A percentile compares a stretch with the other conserved stretches of the same genome.
These are phyloP conservation scores for Falco biarmicus DNA, from an alignment of 2,797 vertebrate species.

Conservation along the genomic window DNA sequence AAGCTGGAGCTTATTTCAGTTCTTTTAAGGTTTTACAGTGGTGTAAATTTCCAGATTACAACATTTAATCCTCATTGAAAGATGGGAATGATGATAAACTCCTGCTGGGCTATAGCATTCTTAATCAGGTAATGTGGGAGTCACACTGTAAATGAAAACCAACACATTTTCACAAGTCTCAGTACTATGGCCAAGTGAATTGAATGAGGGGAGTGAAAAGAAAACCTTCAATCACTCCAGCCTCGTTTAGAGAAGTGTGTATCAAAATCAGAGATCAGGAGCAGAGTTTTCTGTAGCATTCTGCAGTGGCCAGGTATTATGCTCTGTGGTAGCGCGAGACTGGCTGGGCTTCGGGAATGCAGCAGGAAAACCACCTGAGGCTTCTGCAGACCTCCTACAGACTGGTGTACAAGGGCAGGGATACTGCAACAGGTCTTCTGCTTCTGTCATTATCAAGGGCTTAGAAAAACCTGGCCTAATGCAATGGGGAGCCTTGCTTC, in stretches of 20 bases:
- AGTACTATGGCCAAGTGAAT: not conserved
- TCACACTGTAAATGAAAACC: not conserved
- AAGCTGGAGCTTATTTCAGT: not conserved
- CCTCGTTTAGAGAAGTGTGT: not conserved
- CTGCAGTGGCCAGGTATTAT: not conserved
- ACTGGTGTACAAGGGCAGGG: not conserved
- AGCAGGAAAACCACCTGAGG: not conserved
- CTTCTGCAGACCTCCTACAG: not conserved
- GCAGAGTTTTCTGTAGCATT: not conserved
- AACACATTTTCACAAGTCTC: not conserved
- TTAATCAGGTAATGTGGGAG: not conserved
- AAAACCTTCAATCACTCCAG: not conserved
- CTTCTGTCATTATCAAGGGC: not conserved
- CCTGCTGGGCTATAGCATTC: not conserved
- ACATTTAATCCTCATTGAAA: not conserved
- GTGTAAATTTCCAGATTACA: not conserved
- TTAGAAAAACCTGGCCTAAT: not conserved
- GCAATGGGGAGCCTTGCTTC: not conserved
- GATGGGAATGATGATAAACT: not conserved
- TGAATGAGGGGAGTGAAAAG: not conserved
- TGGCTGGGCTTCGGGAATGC: not conserved
- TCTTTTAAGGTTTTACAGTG: not conserved
- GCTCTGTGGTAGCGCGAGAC: fast-evolving
- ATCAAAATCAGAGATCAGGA: not conserved
- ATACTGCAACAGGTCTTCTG: not conserved